A percentile compares a stretch with the other conserved stretches of the same genome.
These are phyloP conservation scores for Chaetorhynchus papuensis DNA, from an alignment of 2,113 vertebrate genomes.

Conservation along the genomic window DNA sequence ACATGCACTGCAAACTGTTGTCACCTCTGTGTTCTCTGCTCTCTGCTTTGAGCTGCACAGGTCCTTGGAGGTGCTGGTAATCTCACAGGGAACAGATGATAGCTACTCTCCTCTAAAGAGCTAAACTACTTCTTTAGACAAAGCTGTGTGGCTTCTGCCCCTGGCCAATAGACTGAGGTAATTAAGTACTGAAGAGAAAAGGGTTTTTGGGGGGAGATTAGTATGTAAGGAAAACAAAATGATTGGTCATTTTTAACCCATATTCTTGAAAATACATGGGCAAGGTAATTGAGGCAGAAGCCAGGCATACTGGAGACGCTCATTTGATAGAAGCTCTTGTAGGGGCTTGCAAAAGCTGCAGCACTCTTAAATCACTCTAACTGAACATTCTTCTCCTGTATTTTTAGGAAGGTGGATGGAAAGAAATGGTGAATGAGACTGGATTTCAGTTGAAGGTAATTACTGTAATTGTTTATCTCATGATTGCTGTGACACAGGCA, in stretches of 20 bases:
- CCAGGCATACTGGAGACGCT: neutral
- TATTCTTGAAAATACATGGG: neutral
- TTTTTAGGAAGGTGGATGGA: constrained; percentile 91
- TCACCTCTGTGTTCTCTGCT: neutral
- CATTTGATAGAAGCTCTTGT: neutral
- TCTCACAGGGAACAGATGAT: neutral
- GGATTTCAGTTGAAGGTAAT: constrained; percentile 93
- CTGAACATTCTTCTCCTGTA: constrained; percentile 22
- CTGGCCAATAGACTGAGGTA: neutral
- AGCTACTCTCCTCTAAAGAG: neutral
- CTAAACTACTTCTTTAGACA: neutral
- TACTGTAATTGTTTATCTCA: neutral
- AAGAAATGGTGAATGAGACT: constrained; percentile 89
- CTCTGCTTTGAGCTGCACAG: neutral
- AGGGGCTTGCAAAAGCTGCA: neutral
- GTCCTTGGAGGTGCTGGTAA: neutral
- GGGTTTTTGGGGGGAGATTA: neutral
- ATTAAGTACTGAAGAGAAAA: neutral
- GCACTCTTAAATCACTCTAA: neutral
- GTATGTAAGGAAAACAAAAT: neutral
- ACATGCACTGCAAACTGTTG: neutral
- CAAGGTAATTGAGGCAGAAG: neutral
- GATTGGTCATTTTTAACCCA: neutral
- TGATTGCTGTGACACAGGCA: neutral
- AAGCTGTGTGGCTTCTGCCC: neutral